A percentile compares a stretch with the other conserved stretches of the same genome.
phyloP scores from a whole-genome alignment of 37 sponge, comb jelly and placozoan genomes.

The Aphrocallistes beatrix region DNA sequence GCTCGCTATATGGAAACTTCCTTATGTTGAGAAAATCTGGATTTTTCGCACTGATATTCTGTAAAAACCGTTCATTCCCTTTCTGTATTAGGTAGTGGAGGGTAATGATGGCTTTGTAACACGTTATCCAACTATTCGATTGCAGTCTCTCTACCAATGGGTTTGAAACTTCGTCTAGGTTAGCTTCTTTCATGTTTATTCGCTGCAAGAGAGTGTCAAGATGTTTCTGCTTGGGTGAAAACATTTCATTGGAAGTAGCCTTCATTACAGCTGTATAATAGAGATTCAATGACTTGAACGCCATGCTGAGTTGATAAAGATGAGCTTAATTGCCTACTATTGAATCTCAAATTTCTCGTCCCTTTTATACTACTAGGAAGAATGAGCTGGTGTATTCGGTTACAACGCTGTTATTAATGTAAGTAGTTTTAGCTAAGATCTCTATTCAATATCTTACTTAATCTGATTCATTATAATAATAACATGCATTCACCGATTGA shows the following conservation, averaged over 20 bases:
- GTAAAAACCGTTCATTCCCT: background rate
- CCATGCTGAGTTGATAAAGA: too few species aligned
- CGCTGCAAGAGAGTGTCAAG: background rate
- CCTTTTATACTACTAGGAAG: too few species aligned
- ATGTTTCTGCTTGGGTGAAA: background rate
- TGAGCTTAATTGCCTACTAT: too few species aligned
- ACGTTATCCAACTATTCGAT: background rate
- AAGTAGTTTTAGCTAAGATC: too few species aligned
- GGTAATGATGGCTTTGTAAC: background rate
- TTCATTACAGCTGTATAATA: background rate
- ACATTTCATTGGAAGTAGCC: background rate
- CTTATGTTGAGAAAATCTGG: background rate
- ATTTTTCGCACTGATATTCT: background rate
- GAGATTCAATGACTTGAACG: background rate
- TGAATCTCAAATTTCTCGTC: too few species aligned
- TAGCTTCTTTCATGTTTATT: background rate
- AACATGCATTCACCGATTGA: too few species aligned
- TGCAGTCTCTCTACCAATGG: background rate
- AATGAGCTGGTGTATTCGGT: too few species aligned
- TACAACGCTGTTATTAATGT: too few species aligned
- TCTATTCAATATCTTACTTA: too few species aligned
- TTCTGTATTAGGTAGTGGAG: conserved; percentile 13
- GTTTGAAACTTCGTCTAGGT: background rate
- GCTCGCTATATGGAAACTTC: background rate
- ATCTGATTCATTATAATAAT: too few species aligned